phyloP scores from a whole-genome alignment of 1,140 invertebrate genomes.

The Diachasmimorpha longicaudata region DNA sequence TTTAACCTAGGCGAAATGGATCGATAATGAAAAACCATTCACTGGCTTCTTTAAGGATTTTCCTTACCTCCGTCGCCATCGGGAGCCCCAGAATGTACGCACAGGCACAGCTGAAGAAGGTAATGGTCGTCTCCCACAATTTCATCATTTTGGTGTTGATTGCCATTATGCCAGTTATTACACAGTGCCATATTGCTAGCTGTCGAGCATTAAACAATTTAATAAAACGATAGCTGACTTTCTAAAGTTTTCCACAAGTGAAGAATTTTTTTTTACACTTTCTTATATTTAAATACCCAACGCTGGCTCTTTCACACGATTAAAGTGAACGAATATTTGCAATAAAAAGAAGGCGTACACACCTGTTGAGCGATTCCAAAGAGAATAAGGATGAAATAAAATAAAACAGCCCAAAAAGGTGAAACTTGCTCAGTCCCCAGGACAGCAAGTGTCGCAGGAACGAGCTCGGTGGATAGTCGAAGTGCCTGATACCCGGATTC shows the following conservation, averaged over 20 bases:
- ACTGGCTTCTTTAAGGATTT: no score
- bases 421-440: slow-evolving; percentile 74
- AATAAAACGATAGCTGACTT: neutral
- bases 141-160: slow-evolving; percentile 75
- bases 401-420: slow-evolving; percentile 85
- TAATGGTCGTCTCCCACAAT: slow-evolving; percentile 84
- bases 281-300: no score
- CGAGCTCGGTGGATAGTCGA: slow-evolving; percentile 82
- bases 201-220: slow-evolving; percentile 50
- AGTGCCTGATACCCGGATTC: slow-evolving; percentile 80
- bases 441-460: slow-evolving; percentile 81
- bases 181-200: slow-evolving; percentile 80
- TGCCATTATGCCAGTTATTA: slow-evolving; percentile 80
- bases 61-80: slow-evolving; percentile 83
- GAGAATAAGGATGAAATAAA: slow-evolving; percentile 83
- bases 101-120: slow-evolving; percentile 83
- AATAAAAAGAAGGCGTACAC: neutral
- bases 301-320: no score
- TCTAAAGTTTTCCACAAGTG: no score
- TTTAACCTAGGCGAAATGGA: no score
- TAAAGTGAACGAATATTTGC: neutral
- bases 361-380: slow-evolving; percentile 86
- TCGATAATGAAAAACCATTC: no score
- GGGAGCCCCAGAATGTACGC: slow-evolving; percentile 86
- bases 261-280: no score